Evolutionary conservation across 2,113 vertebrate genomes (phyloP), one percentile per base, ranked within the genome.

Genomic region (Chlorodrepanis virens): DNA sequence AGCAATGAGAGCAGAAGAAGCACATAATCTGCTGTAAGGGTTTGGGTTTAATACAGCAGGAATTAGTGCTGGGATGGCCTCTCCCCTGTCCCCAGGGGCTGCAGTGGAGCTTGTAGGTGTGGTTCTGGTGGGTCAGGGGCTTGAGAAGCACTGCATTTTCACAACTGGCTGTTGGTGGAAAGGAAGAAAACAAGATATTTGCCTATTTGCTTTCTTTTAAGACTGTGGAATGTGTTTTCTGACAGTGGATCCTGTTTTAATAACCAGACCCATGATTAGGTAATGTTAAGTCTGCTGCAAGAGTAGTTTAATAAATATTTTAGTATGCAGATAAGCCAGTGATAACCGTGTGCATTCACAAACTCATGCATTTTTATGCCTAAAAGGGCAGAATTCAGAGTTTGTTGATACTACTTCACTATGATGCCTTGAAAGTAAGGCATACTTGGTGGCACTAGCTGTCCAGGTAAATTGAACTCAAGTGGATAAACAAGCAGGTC

Each of bases 241-340:
- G 4, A 17, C 25, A 54, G 53, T 69, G 35, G 35, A 47, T 83
- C 27, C 39, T 67, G 28, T 90, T 95, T 88, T 72, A 79, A 79
- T 78, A 78, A 85, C 31, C 47, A 45, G 59, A 40, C 18, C 42
- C 2, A 10, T 77, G 71, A 78, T 83, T 71, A 86, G 69, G 37
- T 85, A 85, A 56, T 45, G 44, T 76, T 82, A 86, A 77, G 19
- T 71, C 90, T 90, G 69, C 67, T 81, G 79, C 67, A 74, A 35
- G 44, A 81, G 49, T 78, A 78, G 54, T 68, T 92, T 60, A 91
- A 63, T 92, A 84, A 94, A 57, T 91, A 88, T 60, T 94, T 90
- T 70, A 85, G 31, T 60, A 59, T 90, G 49, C 75, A 93, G 83
- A 81, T 93, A 78, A 93, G 71, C 64, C 22, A 19, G 40, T 82